Evolutionary conservation across 2,888 invertebrate species (phyloP), one percentile per base, ranked within the genome.

Genomic region (Anagyrus pseudococci): DNA sequence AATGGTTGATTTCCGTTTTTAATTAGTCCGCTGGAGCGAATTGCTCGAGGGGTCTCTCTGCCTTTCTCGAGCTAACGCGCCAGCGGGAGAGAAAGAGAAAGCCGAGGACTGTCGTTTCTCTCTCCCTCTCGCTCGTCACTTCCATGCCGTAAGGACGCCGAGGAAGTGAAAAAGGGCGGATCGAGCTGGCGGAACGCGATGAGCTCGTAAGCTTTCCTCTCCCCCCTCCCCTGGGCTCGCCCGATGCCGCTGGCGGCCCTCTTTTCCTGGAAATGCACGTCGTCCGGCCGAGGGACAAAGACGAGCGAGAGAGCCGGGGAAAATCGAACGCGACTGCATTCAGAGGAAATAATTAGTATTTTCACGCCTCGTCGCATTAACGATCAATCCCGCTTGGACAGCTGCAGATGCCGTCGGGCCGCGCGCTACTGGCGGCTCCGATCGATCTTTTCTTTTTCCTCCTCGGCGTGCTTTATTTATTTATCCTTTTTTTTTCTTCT

Each of bases 1-100:
- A 66, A 71, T 68, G 68, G 67, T 70, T 71, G 69, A 69, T 72
- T 72, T 71, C 66, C 67, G 69, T 71, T 72, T 74, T 72, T 73
- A 73, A 75, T 72, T 72, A 73, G 69, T 72, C 70, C 64, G 46
- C 59, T 52, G 66, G 58, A 58, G 46, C 58, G 61, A 71, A 69
- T 67, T 58, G 69, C 70, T 64, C 56, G 64, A 62, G 67, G 71
- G 50, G 43, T 52, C 37, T 33, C 40, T 47, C 20, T 52, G 22
- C 46, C 55, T 48, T 26, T 19, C 63, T 59, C 64, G 65, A n/a
- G n/a, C n/a, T n/a, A n/a, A n/a, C n/a, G n/a, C n/a, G n/a, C n/a
- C n/a, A n/a, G n/a, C n/a, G n/a, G n/a, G n/a, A n/a, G n/a, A n/a
- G n/a, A n/a, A n/a, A n/a, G n/a, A n/a, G n/a, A n/a, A n/a, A n/a